These are phyloP conservation scores for Oryzias javanicus DNA, from an alignment of 2,113 vertebrate genomes.

Conservation along the genomic window DNA sequence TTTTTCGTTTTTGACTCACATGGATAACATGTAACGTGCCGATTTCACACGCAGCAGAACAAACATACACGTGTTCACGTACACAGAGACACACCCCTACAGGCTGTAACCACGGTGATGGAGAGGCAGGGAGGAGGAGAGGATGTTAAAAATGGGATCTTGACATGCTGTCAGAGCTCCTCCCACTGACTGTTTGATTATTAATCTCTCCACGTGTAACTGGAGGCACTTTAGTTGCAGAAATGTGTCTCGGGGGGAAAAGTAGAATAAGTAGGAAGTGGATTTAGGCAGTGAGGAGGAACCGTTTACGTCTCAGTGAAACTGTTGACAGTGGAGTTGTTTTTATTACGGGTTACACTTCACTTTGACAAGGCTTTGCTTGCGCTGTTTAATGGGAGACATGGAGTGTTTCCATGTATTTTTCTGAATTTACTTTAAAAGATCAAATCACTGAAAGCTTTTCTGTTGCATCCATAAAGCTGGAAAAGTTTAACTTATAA, in stretches of 20 bases:
- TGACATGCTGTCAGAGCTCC: conserved; percentile 21
- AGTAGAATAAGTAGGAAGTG: conserved; percentile 50
- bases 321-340: conserved; percentile 12
- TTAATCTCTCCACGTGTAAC: conserved; percentile 58
- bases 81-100: conserved; percentile 5
- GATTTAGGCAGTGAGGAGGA: conserved; percentile 47
- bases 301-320: conserved; percentile 30
- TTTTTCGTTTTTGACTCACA: background rate
- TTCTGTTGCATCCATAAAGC: conserved; percentile 2
- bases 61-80: conserved; percentile 6
- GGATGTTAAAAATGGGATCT: conserved; percentile 18
- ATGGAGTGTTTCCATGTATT: conserved; percentile 33
- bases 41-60: conserved; percentile 8
- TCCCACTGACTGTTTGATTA: conserved; percentile 60
- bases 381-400: background rate
- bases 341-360: conserved; percentile 16
- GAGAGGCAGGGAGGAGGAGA: background rate
- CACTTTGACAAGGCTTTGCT: background rate
- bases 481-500: too few species aligned
- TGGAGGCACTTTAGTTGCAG: conserved; percentile 63
- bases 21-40: background rate
- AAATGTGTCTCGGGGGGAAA: conserved; percentile 53
- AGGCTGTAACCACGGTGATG: conserved; percentile 2
- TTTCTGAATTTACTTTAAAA: background rate
- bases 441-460: background rate